These are phyloP conservation scores for Mnemiopsis leidyi DNA, from an alignment of 37 sponge, comb jelly and placozoan species.

Conservation along the genomic window DNA sequence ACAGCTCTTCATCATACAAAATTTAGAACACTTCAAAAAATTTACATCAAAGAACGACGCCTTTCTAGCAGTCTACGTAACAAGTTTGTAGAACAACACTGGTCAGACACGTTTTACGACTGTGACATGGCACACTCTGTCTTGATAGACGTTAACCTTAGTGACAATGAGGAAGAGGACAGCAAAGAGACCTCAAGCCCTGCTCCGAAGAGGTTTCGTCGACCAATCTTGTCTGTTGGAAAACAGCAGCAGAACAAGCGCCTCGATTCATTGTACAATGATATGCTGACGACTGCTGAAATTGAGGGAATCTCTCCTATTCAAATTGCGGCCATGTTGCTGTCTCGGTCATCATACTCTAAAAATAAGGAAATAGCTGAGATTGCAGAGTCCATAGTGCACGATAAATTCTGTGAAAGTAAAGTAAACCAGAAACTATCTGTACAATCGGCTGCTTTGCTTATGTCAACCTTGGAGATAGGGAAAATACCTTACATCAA, in stretches of 20 bases:
- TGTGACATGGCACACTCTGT: no score
- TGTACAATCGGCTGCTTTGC: background rate
- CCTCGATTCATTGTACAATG: background rate
- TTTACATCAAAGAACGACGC: no score
- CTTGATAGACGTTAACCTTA: no score
- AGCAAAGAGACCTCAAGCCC: background rate
- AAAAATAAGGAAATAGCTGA: background rate
- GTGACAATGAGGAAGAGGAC: background rate
- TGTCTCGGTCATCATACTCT: background rate
- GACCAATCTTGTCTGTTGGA: background rate
- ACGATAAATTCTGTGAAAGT: no score
- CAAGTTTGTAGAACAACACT: no score
- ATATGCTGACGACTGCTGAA: background rate
- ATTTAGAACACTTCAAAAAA: no score
- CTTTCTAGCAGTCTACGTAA: no score
- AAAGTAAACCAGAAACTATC: background rate
- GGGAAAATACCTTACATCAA: background rate
- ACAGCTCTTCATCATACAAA: no score
- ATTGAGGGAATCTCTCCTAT: background rate
- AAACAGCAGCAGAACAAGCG: background rate
- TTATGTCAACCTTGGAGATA: background rate
- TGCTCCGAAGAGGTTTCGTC: background rate
- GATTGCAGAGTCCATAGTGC: background rate
- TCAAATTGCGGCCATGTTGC: background rate
- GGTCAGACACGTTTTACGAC: no score